Percentiles rank a stretch among this genome's conserved stretches.
Conservation (phyloP, 2,797 vertebrate genomes). For the Mus caroli region DNA sequence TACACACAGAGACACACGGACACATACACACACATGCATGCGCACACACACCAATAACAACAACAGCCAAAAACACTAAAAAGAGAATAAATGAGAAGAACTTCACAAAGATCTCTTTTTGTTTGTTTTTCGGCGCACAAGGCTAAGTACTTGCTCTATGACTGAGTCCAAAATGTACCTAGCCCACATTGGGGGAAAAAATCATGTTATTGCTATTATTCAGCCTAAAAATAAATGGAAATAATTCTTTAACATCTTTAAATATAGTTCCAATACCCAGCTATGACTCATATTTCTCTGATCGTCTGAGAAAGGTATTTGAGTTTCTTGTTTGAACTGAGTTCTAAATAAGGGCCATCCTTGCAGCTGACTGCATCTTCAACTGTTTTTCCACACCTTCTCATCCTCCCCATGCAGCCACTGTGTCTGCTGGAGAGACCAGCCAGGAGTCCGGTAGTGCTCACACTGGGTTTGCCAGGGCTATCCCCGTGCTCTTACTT, state of each 20-base stretch:
- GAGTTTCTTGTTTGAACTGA: background rate
- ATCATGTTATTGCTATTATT: background rate
- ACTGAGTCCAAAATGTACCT: background rate
- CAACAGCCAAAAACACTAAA: background rate
- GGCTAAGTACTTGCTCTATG: background rate
- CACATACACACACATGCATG: background rate
- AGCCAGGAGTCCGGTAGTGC: background rate
- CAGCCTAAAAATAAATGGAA: constrained; percentile 32
- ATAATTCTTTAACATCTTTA: constrained; percentile 20
- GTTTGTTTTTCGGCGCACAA: background rate
- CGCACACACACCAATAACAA: no score
- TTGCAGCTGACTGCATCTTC: background rate
- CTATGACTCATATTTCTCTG: constrained; percentile 35
- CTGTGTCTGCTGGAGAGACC: background rate
- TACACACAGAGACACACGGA: background rate
- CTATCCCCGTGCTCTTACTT: background rate
- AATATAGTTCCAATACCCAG: background rate
- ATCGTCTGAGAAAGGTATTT: constrained; percentile 12
- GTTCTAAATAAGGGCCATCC: background rate
- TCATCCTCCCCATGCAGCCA: background rate
- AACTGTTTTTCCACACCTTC: background rate
- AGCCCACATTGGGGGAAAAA: background rate
- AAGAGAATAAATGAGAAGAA: background rate
- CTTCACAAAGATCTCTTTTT: background rate
- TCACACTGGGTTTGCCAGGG: background rate